Evolutionary conservation across 2,888 invertebrate genomes (phyloP).

Genomic region (Heliconius erato): DNA sequence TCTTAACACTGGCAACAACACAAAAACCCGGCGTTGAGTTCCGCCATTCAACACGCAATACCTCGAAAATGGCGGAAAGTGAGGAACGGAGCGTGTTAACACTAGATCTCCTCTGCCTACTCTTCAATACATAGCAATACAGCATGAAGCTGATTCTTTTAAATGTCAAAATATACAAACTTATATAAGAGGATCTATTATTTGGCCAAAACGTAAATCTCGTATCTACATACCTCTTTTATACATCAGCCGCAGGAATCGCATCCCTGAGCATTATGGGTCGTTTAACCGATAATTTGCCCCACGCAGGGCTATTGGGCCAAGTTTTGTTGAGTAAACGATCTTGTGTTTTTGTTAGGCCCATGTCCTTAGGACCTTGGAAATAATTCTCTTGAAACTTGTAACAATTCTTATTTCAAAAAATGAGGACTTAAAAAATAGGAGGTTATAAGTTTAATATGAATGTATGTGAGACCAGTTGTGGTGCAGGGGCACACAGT

Average conservation of each 20-base stretch:
- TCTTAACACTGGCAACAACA: too few relatives aligned
- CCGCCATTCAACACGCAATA: too few relatives aligned
- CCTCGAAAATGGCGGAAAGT: too few relatives aligned
- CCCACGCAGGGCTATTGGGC: background rate
- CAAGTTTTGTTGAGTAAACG: conserved; percentile 12
- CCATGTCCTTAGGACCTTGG: background rate
- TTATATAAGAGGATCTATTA: background rate
- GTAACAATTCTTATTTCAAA: background rate
- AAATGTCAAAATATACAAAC: background rate
- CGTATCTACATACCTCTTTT: background rate
- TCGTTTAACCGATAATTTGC: conserved; percentile 8
- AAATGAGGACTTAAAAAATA: background rate
- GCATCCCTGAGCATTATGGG: conserved; percentile 9
- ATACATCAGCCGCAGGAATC: background rate
- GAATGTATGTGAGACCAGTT: too few relatives aligned
- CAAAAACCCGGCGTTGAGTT: too few relatives aligned
- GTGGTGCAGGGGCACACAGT: too few relatives aligned
- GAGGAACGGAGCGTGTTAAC: too few relatives aligned
- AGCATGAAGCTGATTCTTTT: too few relatives aligned
- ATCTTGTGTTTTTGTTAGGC: background rate
- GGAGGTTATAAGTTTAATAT: too few relatives aligned
- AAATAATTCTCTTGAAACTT: background rate
- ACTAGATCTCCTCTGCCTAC: too few relatives aligned
- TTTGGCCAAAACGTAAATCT: background rate
- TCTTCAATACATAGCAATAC: too few relatives aligned